phyloP scores from a whole-genome alignment of 2,888 invertebrate genomes.

The Orchesella flavescens region DNA sequence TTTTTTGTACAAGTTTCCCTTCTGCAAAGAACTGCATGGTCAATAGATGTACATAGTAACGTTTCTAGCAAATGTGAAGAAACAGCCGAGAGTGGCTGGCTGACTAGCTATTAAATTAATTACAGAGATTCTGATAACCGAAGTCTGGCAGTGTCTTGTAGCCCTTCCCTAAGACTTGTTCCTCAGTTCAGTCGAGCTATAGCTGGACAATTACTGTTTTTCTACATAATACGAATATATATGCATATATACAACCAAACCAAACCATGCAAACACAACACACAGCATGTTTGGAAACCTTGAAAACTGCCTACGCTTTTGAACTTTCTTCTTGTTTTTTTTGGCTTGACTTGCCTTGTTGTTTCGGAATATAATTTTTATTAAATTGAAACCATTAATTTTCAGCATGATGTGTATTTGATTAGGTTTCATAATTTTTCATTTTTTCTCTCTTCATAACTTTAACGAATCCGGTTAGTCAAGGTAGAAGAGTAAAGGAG shows the following conservation, averaged over 20 bases:
- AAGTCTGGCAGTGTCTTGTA: conserved; percentile 32
- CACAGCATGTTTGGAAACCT: background rate
- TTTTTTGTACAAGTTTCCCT: background rate
- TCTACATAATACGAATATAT: too few species aligned
- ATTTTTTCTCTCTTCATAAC: conserved; percentile 27
- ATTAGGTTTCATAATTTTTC: conserved; percentile 55
- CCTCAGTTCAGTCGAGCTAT: conserved; percentile 8
- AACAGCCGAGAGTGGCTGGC: conserved; percentile 56
- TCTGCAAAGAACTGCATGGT: too few species aligned
- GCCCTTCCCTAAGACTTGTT: conserved; percentile 50
- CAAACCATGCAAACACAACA: background rate
- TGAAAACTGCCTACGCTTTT: conserved; percentile 36
- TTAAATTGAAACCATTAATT: conserved; percentile 59
- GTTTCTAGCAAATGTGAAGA: background rate
- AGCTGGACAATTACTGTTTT: conserved; percentile 46
- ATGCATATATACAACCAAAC: too few species aligned
- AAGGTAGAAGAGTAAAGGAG: conserved; percentile 13
- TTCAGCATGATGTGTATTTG: conserved; percentile 59
- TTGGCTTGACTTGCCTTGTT: background rate
- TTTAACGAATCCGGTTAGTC: conserved; percentile 54
- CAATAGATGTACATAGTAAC: too few species aligned
- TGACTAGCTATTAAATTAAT: conserved; percentile 70
- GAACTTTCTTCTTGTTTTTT: background rate
- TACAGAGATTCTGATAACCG: conserved; percentile 70
- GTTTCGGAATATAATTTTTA: conserved; percentile 25